These are phyloP conservation scores for Andrena hattorfiana DNA, from an alignment of 2,888 invertebrate genomes.

Conservation along the genomic window DNA sequence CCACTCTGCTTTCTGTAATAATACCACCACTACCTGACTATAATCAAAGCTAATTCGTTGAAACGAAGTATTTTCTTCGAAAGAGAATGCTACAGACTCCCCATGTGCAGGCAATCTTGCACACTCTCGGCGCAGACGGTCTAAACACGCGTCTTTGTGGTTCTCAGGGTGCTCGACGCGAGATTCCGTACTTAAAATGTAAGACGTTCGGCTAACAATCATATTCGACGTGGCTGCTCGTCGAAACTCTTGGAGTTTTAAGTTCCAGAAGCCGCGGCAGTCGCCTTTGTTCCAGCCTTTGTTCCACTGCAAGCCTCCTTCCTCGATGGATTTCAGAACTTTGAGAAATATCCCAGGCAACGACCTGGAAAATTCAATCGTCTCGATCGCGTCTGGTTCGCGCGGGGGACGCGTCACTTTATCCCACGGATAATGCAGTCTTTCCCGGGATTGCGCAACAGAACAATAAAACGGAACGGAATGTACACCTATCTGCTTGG, in stretches of 20 bases:
- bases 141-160: constrained; percentile 15
- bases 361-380: constrained; percentile 69
- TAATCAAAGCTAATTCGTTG: background rate
- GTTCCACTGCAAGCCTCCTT: constrained; percentile 35
- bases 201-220: constrained; percentile 58
- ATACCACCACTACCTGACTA: too few species aligned
- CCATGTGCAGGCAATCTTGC: background rate
- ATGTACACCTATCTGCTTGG: background rate
- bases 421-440: background rate
- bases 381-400: constrained; percentile 60
- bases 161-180: constrained; percentile 4
- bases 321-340: constrained; percentile 52
- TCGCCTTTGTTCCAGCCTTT: constrained; percentile 49
- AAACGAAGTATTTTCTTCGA: background rate
- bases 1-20: too few species aligned
- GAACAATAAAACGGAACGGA: background rate
- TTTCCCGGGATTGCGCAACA: background rate
- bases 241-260: constrained; percentile 43
- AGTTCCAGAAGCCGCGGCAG: constrained; percentile 36
- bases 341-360: constrained; percentile 57
- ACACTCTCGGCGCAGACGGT: background rate
- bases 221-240: constrained; percentile 38
- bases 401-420: constrained; percentile 15
- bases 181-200: constrained; percentile 41
- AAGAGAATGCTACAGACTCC: background rate